Evolutionary conservation across 2,113 vertebrate species (phyloP), one percentile per base, ranked within the genome.

Genomic region (Melospiza georgiana): DNA sequence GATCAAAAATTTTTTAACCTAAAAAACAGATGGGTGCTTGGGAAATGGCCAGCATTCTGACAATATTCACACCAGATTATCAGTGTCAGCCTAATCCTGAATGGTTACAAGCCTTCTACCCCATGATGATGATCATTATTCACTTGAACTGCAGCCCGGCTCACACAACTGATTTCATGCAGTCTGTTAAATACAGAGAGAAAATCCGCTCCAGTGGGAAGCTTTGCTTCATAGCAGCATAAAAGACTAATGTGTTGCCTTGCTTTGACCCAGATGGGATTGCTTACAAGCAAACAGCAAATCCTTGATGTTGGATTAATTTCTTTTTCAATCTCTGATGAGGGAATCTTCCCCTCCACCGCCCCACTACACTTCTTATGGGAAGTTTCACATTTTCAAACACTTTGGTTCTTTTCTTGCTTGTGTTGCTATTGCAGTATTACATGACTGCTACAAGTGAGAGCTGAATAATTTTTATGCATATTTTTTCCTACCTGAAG

Each of bases 401-500:
- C 55, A 6, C 43, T 90, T 49, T 51, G 7, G 22, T 67, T 93
- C 55, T 77, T 85, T 54, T 52, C 63, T 92, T 43, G 11, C 15
- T 58, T 23, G 21, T 25, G 55, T 49, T 46, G 43, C 19, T 84
- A 14, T 41, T 57, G 24, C 68, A 90, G 19, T 7, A 23, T 49
- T 84, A 49, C 54, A 79, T 3, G 33, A 30, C 28, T 87, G 21
- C 12, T 68, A 18, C 30, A 91, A 93, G 48, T 33, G 44, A 91
- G 83, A 85, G 39, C 33, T 77, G 62, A 54, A 4, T 63, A 52
- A 48, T 52, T 86, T 85, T 65, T 37, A 28, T 46, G 58, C 24
- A 6, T 28, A 6, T 55, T 44, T 90, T 84, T 94, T 88, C 27
- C 59, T 93, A 88, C 82, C 79, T 66, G 88, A 93, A 58, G 46